A percentile compares a stretch with the other conserved stretches of the same genome.
phyloP scores from a whole-genome alignment of 1,140 invertebrate genomes.

The Linepithema humile region DNA sequence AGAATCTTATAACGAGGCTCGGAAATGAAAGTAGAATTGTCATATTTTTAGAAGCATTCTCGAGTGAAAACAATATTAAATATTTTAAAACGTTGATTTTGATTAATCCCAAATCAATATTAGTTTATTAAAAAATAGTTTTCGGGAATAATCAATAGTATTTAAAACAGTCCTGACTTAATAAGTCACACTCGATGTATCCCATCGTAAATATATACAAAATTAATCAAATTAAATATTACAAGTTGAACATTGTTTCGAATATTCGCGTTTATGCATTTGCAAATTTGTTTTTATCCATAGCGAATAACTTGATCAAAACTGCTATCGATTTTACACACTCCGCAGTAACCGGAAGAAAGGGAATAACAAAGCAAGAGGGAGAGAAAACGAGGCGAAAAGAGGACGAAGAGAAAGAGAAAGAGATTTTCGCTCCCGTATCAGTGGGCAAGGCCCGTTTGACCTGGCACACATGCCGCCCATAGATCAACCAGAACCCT shows the following conservation, averaged over 20 bases:
- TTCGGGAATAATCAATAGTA: neutral
- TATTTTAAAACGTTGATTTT: neutral
- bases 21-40: neutral
- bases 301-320: neutral
- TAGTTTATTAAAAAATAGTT: neutral
- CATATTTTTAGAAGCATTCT: neutral
- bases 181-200: neutral
- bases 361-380: constrained; percentile 33
- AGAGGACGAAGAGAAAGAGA: neutral
- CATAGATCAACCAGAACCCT: constrained; percentile 82
- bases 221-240: neutral
- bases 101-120: neutral
- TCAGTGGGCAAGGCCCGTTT: constrained; percentile 74
- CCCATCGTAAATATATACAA: neutral
- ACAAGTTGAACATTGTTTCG: neutral
- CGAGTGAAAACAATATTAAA: neutral
- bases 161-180: neutral
- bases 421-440: constrained; percentile 69
- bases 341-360: constrained; percentile 33
- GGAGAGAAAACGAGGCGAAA: constrained; percentile 5
- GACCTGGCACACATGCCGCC: constrained; percentile 77
- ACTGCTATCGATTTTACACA: constrained; percentile 60
- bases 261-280: neutral
- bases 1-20: neutral
- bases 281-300: neutral